These are phyloP conservation scores for Pantherophis guttatus DNA, from an alignment of 2,113 vertebrate species.

Conservation along the genomic window DNA sequence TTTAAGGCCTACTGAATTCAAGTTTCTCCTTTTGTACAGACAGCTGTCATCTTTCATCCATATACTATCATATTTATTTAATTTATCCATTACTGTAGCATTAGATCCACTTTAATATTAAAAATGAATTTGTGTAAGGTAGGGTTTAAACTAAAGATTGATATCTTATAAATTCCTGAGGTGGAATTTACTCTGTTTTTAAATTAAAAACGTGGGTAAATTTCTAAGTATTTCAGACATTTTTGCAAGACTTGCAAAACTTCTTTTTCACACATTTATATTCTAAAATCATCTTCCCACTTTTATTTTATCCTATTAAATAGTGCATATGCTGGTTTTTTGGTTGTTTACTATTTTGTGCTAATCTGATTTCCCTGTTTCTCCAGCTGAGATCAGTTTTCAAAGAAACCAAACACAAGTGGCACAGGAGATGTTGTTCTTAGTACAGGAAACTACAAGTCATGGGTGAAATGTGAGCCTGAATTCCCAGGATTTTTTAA, in stretches of 20 bases:
- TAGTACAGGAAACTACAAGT: constrained; percentile 65
- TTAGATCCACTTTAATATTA: background rate
- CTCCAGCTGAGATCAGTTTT: constrained; percentile 61
- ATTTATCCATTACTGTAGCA: background rate
- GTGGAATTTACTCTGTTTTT: background rate
- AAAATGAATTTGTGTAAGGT: background rate
- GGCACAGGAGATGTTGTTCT: constrained; percentile 65
- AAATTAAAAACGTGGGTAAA: background rate
- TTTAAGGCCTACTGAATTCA: background rate
- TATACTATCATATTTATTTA: background rate
- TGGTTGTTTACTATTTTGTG: constrained; percentile 1
- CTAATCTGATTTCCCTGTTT: constrained; percentile 40
- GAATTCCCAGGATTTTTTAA: constrained; percentile 67
- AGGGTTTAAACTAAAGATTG: background rate
- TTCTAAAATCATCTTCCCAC: background rate
- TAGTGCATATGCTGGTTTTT: rapidly evolving
- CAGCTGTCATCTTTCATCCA: background rate
- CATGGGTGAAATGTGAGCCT: constrained; percentile 62
- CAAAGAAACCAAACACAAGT: constrained; percentile 53
- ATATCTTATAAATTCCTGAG: background rate
- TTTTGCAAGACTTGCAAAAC: constrained; percentile 12
- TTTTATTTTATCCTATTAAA: constrained; percentile 18
- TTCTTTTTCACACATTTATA: constrained; percentile 21
- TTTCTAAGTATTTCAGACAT: background rate
- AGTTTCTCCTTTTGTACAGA: background rate